Percentiles rank a stretch among this genome's conserved stretches.
These are phyloP conservation scores for Adineta ricciae DNA, from an alignment of 2,888 invertebrate species.

Conservation along the genomic window DNA sequence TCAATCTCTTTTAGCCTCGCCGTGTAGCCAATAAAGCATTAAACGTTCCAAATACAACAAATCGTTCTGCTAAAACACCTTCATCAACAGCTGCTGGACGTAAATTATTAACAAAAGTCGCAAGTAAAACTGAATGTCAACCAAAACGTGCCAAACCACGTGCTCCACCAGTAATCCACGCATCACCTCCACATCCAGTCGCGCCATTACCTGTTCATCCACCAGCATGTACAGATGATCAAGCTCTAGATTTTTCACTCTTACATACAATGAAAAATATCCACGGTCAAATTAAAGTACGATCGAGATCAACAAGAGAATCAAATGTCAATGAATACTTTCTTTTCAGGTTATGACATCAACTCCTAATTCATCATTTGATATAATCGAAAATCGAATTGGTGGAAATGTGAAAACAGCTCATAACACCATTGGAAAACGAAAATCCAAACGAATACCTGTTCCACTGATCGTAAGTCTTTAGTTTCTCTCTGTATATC, in stretches of 20 bases:
- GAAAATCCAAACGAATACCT: not conserved
- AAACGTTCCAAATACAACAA: not conserved
- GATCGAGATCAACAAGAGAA: not conserved
- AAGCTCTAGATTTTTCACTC: not conserved
- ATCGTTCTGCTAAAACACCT: not conserved
- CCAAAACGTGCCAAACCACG: not conserved
- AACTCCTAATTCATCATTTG: not conserved
- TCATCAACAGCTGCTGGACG: not conserved
- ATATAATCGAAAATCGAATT: not conserved
- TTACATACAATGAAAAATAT: constrained; percentile 7
- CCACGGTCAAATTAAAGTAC: not conserved
- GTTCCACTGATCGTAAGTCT: not conserved
- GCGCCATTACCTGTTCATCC: not conserved
- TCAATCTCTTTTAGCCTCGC: not conserved
- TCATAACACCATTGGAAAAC: not conserved
- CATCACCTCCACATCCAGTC: not conserved
- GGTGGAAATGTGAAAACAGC: not conserved
- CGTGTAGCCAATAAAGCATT: not conserved
- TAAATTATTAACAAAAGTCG: not conserved
- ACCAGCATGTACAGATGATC: not conserved
- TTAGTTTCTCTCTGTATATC: not conserved
- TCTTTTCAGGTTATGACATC: not conserved
- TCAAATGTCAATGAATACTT: no score
- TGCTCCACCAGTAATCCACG: not conserved
- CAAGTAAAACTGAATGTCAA: not conserved